phyloP scores from a whole-genome alignment of 2,797 vertebrate species.

The Ficedula albicollis region DNA sequence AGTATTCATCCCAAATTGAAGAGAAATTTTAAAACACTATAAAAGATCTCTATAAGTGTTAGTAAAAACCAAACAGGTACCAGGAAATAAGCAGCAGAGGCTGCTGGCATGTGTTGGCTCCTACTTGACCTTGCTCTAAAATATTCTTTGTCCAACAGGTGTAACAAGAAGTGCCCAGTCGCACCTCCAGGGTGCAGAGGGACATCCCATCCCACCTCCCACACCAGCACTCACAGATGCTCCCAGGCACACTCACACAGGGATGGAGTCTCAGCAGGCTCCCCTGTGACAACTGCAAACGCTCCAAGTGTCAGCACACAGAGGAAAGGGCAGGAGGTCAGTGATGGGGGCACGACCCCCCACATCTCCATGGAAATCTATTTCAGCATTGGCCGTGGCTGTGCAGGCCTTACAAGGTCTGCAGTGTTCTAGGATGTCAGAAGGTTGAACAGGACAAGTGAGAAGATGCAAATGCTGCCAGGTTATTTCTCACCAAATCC shows the following conservation, averaged over 20 bases:
- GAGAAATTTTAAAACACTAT: neutral
- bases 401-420: neutral
- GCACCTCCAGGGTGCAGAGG: rapidly evolving
- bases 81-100: neutral
- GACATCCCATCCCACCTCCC: rapidly evolving
- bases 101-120: neutral
- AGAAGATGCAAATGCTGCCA: neutral
- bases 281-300: neutral
- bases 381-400: neutral
- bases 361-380: neutral
- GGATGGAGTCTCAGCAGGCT: neutral
- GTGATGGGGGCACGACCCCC: rapidly evolving
- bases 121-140: neutral
- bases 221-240: neutral
- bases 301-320: neutral
- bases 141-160: neutral
- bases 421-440: neutral
- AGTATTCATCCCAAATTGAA: neutral
- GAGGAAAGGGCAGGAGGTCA: neutral
- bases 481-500: neutral
- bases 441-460: neutral
- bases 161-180: neutral
- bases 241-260: neutral
- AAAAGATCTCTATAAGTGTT: neutral
- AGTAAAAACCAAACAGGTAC: neutral